Conservation (phyloP, 2,797 vertebrate species). For the Pogoniulus pusillus region DNA sequence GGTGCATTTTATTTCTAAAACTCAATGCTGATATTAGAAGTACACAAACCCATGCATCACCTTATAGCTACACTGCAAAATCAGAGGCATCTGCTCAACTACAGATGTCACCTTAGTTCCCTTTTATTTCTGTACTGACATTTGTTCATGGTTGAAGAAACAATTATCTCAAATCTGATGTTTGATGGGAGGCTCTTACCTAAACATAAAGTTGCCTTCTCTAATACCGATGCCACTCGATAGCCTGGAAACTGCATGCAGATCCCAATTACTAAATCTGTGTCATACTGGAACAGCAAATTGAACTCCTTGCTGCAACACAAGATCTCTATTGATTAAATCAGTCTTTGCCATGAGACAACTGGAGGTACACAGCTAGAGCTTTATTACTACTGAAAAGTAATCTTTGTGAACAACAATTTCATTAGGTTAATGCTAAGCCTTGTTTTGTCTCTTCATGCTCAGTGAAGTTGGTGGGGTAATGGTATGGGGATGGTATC, state of each 20-base stretch:
- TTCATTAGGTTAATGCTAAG: neutral
- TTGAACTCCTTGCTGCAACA: neutral
- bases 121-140: neutral
- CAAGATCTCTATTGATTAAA: neutral
- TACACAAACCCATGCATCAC: neutral
- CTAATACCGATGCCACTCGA: neutral
- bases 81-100: neutral
- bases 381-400: neutral
- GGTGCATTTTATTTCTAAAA: neutral
- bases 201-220: neutral
- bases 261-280: neutral
- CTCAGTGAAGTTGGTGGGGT: neutral
- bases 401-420: neutral
- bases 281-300: neutral
- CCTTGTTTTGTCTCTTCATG: neutral
- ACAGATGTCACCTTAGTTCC: neutral
- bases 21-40: neutral
- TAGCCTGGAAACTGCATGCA: neutral
- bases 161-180: neutral
- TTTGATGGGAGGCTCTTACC: neutral
- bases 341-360: neutral
- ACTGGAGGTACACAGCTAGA: neutral
- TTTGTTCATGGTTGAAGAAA: neutral
- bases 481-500: neutral
- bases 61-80: neutral